A percentile compares a stretch with the other conserved stretches of the same genome.
phyloP scores from a whole-genome alignment of 2,113 vertebrate genomes.

The Prietella phreatophila region DNA sequence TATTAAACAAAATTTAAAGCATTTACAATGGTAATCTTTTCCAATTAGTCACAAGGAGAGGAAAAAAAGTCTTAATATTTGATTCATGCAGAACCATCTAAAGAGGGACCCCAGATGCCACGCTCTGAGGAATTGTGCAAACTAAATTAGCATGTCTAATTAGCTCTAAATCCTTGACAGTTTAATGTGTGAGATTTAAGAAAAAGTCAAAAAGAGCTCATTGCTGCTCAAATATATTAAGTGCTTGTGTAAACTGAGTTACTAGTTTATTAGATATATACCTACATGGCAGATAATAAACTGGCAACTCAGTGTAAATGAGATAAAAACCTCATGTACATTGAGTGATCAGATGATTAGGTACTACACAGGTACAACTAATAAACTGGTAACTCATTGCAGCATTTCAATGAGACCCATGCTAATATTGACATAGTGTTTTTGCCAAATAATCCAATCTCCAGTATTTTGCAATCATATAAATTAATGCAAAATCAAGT shows the following conservation, averaged over 20 bases:
- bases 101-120: slow-evolving; percentile 51
- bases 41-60: slow-evolving; percentile 45
- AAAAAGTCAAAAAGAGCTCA: slow-evolving; percentile 38
- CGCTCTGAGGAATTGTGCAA: slow-evolving; percentile 47
- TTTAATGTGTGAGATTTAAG: slow-evolving; percentile 51
- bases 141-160: slow-evolving; percentile 50
- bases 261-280: slow-evolving; percentile 2
- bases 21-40: slow-evolving; percentile 56
- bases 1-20: slow-evolving; percentile 42
- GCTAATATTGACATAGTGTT: background rate
- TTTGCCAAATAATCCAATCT: background rate
- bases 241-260: slow-evolving; percentile 11
- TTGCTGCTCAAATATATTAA: slow-evolving; percentile 35
- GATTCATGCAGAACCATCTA: slow-evolving; percentile 53
- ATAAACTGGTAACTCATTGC: background rate
- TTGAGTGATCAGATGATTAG: background rate
- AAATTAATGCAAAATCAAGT: no score
- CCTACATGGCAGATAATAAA: background rate
- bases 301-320: background rate
- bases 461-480: no score
- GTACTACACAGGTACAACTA: background rate
- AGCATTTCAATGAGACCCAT: background rate
- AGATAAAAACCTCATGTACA: slow-evolving; percentile 4
- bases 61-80: slow-evolving; percentile 47
- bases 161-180: slow-evolving; percentile 51